Percentiles rank a stretch among this genome's conserved stretches.
These are phyloP conservation scores for Dendrolimus kikuchii DNA, from an alignment of 1,140 invertebrate species.

Conservation along the genomic window DNA sequence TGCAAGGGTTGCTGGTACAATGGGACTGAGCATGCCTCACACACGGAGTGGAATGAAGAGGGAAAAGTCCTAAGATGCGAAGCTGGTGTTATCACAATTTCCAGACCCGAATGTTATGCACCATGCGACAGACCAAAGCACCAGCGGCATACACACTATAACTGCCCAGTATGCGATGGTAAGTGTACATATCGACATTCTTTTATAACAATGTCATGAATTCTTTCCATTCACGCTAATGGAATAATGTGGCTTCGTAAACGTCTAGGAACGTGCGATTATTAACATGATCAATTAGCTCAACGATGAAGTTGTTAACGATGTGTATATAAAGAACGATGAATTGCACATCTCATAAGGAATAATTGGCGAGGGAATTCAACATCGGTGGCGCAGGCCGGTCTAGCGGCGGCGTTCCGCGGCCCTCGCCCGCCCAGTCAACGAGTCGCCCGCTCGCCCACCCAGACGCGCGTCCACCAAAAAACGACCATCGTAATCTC, in stretches of 20 bases:
- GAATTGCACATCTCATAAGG: too few species aligned
- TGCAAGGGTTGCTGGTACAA: constrained; percentile 81
- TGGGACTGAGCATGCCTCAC: constrained; percentile 80
- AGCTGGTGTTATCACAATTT: constrained; percentile 88
- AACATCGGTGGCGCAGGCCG: too few species aligned
- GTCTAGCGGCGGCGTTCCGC: constrained; percentile 49
- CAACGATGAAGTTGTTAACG: too few species aligned
- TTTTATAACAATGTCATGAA: not conserved
- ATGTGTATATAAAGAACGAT: too few species aligned
- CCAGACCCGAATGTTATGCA: constrained; percentile 83
- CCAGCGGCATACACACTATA: constrained; percentile 77
- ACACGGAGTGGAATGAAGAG: constrained; percentile 84
- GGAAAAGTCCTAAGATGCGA: constrained; percentile 83
- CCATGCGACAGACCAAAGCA: constrained; percentile 81
- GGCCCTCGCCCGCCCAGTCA: constrained; percentile 15
- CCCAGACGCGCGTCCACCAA: constrained; percentile 48
- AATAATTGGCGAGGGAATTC: too few species aligned
- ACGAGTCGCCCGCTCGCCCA: constrained; percentile 35
- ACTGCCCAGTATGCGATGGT: constrained; percentile 87
- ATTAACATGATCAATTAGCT: too few species aligned
- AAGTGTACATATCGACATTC: constrained; percentile 11
- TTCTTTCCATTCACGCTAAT: not conserved
- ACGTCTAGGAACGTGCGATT: not conserved
- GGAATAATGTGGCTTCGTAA: not conserved
- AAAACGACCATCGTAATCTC: constrained; percentile 53